phyloP scores from a whole-genome alignment of 2,888 invertebrate species.

The Eupithecia tripunctaria region DNA sequence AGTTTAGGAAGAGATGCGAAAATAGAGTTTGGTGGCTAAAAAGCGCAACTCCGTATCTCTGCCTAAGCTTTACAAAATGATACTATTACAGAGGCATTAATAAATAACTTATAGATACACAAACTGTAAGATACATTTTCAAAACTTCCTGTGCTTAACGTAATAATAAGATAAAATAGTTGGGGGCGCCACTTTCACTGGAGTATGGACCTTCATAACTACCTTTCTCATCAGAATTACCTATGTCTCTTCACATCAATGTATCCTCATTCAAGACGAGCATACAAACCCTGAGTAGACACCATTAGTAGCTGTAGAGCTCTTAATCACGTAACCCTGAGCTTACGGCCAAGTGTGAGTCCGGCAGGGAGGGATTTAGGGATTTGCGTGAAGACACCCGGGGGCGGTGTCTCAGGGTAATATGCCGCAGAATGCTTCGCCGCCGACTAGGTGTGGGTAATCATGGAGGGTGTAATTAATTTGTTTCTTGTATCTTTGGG shows the following conservation, averaged over 20 bases:
- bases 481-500: background rate
- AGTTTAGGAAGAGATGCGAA: too few relatives aligned
- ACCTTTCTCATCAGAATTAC: background rate
- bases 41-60: too few relatives aligned
- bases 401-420: background rate
- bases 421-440: background rate
- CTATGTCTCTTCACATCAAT: background rate
- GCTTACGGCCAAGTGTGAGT: constrained; percentile 32
- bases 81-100: too few relatives aligned
- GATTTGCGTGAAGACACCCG: constrained; percentile 4
- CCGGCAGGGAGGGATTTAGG: constrained; percentile 13
- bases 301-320: constrained; percentile 10
- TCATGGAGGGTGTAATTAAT: background rate
- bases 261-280: background rate
- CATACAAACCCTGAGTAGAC: background rate
- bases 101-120: too few relatives aligned
- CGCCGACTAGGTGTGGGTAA: background rate
- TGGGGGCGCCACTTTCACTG: too few relatives aligned
- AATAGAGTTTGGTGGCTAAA: too few relatives aligned
- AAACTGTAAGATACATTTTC: too few relatives aligned
- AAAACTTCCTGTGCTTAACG: too few relatives aligned
- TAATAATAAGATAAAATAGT: too few relatives aligned
- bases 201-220: too few relatives aligned
- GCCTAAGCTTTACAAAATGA: too few relatives aligned
- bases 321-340: constrained; percentile 12